A percentile compares a stretch with the other conserved stretches of the same genome.
Conservation (phyloP, 2,888 invertebrate species). For the Macrophya alboannulata region DNA sequence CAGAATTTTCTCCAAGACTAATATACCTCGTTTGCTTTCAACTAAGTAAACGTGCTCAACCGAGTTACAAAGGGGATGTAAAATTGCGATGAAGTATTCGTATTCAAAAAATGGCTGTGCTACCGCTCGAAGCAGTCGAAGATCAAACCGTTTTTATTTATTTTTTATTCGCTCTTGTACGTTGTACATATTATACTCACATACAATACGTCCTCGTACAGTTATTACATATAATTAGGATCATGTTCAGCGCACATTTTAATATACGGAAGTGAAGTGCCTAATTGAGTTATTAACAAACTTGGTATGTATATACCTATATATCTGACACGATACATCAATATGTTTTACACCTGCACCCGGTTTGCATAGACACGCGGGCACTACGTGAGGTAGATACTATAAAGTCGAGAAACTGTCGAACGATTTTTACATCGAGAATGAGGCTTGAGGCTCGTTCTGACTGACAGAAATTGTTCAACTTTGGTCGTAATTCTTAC, state of each 20-base stretch:
- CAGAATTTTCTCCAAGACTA: neutral
- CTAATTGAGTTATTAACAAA: constrained; percentile 20
- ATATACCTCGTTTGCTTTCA: neutral
- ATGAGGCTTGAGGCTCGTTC: constrained; percentile 19
- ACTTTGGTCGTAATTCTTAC: constrained; percentile 42
- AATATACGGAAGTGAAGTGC: neutral
- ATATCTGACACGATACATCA: neutral
- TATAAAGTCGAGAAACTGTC: constrained; percentile 18
- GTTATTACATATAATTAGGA: constrained; percentile 4
- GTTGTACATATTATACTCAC: neutral
- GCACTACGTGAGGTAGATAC: neutral
- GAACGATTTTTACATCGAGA: constrained; percentile 24
- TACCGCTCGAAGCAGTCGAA: neutral
- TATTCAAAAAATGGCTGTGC: neutral
- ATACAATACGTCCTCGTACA: neutral
- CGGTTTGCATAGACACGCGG: neutral
- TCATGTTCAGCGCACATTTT: neutral
- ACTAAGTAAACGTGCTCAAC: neutral
- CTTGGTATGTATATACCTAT: neutral
- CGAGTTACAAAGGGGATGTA: neutral
- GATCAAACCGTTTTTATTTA: neutral
- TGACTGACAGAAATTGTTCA: constrained; percentile 49
- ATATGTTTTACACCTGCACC: neutral
- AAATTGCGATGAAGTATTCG: neutral
- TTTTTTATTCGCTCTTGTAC: neutral